Evolutionary conservation across 2,888 invertebrate species (phyloP), one percentile per base, ranked within the genome.

Genomic region (Allygus modestus): DNA sequence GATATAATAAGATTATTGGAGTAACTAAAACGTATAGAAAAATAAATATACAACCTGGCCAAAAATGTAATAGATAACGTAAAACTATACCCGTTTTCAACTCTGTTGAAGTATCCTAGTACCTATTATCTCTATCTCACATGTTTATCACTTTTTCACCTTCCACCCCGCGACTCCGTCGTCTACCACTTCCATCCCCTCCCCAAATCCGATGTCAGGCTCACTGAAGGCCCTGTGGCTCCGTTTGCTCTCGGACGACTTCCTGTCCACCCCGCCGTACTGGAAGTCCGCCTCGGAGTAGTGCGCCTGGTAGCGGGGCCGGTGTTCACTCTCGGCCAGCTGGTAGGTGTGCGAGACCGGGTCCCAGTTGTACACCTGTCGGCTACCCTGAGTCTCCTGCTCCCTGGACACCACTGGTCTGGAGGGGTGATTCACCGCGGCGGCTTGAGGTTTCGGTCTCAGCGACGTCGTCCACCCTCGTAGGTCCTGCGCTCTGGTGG

Each of bases 201-300:
- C 84, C n/a, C 86, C 86, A 37, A 83, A 87, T 0, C 87, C 87
- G 17, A 87, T 86, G 81, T 87, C 87, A 9, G 85, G 86, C 15
- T 84, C 84, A 33, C 75, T 23, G 28, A 43, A n/a, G 26, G 84
- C 69, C 61, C 77, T 0, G 71, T 84, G 54, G 46, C 77, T 43
- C 51, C 79, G 17, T 43, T 37, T 20, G 58, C 17, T 58, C 75
- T 75, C 69, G 11, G 75, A 61, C 17, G 58, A 26, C 43, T 61
- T 51, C 51, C 77, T 41, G 41, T 79, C 81, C 17, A 46, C 33
- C 65, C 28, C 23, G 26, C 51, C 69, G n/a, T 71, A 77, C n/a
- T n/a, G 17, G 58, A 75, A 75, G 77, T 54, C 82, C 37, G 51
- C 31, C 11, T 84, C 84, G 41, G 46, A 33, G 81, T 85, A 69